Base-by-base conservation (phyloP, 2,113 vertebrate species). In the Antechinus stuartii region DNA sequence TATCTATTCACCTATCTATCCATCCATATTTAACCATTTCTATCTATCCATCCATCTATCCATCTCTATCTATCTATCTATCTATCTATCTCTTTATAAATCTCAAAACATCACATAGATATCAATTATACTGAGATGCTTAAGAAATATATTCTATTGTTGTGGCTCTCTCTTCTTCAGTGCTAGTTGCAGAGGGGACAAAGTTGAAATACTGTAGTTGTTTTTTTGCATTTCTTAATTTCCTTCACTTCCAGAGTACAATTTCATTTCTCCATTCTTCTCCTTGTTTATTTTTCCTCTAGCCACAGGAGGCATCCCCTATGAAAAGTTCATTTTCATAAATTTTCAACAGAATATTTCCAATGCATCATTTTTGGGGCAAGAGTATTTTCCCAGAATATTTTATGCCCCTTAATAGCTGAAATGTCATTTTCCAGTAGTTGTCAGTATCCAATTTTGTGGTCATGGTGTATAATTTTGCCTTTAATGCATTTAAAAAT, bases 351-450 rank as follows among this genome's bases (percentile, higher is more conserved):
- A 92, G 54, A 52, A 76, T 76, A 22, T 92, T 30, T 76, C 46
- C 47, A 92, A 35, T 76, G 27, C 93, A 76, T 94, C 35, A 76
- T 95, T 97, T 97, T 92, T 91, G 93, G 57, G 93, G 54, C 53
- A 57, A 84, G 61, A 96, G 25, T 16, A 42, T 92, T 46, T 1
- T 7, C 30, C n/a, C 90, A 54, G 68, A 92, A 89, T 24, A 68
- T 35, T 94, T 96, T 96, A 42, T 95, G 96, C 30, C 27, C 42
- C 97, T 93, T 94, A 93, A 94, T 94, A 57, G 93, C 96, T 0
- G 93, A 95, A 92, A 93, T 49, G 11, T 49, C 84, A 4, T 91
- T 97, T 94, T 95, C 22, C 26, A 94, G 92, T 50, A n/a, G 2
- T 42, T 90, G 94, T 52, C 46, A 91, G 54, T 26, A 90, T 90